phyloP scores from a whole-genome alignment of 2,888 invertebrate genomes.

The Pammene fasciana region DNA sequence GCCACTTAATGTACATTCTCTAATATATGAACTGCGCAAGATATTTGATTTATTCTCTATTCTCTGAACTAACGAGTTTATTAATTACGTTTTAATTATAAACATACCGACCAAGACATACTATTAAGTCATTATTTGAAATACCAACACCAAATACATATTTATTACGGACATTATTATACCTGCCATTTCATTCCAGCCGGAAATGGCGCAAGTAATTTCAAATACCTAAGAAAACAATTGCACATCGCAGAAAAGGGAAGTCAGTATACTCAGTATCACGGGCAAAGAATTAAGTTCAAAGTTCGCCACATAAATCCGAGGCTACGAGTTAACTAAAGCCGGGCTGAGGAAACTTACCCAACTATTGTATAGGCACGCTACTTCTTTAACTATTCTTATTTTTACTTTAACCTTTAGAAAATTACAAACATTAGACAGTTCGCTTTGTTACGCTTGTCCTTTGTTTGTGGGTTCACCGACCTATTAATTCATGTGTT shows the following conservation, averaged over 20 bases:
- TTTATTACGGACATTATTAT: neutral
- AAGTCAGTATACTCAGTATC: conserved; percentile 69
- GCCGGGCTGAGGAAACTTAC: conserved; percentile 71
- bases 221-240: conserved; percentile 54
- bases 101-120: neutral
- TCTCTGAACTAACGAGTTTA: no score
- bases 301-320: conserved; percentile 71
- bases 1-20: no score
- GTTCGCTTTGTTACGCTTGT: neutral
- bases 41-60: no score
- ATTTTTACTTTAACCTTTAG: neutral
- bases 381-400: conserved; percentile 40
- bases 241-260: conserved; percentile 59
- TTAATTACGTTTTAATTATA: no score
- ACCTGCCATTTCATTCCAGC: neutral
- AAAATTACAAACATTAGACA: conserved; percentile 4
- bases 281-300: conserved; percentile 61
- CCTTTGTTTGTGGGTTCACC: neutral
- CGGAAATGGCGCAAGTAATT: conserved; percentile 23
- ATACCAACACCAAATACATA: neutral
- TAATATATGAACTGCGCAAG: no score
- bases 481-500: neutral
- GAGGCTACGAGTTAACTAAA: conserved; percentile 72
- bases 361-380: conserved; percentile 57
- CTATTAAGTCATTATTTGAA: neutral